Base-by-base conservation (phyloP, 2,888 invertebrate genomes). In the Julus scandinavius region DNA sequence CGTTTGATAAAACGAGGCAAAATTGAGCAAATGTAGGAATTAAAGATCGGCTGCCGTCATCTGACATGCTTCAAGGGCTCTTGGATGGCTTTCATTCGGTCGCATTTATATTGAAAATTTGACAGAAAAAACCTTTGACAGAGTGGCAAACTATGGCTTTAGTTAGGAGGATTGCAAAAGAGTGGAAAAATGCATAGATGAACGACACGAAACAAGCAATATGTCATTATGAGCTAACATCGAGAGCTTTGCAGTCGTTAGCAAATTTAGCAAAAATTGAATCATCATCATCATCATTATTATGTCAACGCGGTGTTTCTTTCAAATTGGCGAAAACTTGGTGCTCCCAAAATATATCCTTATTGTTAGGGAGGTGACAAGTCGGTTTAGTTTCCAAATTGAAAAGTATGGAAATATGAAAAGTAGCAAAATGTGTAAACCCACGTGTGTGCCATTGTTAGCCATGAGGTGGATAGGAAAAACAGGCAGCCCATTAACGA, bases 111-210 rank as follows among this genome's bases (percentile, higher is more conserved):
- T 85, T 17, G 41, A 80, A 80, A 50, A 45, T n/a, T n/a, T 85
- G 85, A 85, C 85, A 85, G 45, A 20, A 85, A 83, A 83, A 85
- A 45, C 85, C 38, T 11, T 80, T 80, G 85, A 85, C 85, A 85
- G 85, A 49, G 85, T 85, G 85, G 49, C n/a, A 13, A 49, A 85
- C 72, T 20, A 72, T 72, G 72, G 63, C 63, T 72, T 72, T 72
- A 72, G 63, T 72, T 72, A 72, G 58, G 84, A 85, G 85, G 85
- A 83, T 83, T 40, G 83, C 29, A 29, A 29, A 29, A 29, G 29
- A 29, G 29, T 29, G 29, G 29, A 29, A 29, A 29, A n/a, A 84
- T 84, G 40, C 41, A 17, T 15, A 85, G 29, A 72, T 5, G 41
- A n/a, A n/a, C 29, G 50, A 20, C 20, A 20, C 20, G 41, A 49